Conservation (phyloP, 2,113 vertebrate species). For the Butastur rufipennis region DNA sequence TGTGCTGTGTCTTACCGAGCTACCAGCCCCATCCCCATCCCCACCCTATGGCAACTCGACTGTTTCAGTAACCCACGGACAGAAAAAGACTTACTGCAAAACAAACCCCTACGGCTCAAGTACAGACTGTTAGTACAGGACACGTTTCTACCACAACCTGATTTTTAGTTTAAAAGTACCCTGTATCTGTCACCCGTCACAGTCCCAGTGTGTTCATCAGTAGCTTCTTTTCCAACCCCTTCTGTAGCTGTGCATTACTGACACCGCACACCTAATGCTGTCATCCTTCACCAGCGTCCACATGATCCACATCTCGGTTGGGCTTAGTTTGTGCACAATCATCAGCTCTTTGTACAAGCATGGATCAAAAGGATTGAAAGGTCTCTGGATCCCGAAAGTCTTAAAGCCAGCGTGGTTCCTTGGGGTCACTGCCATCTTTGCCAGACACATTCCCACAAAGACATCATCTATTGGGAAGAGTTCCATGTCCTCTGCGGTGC, state of each 20-base stretch:
- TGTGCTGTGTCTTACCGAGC: rapidly evolving
- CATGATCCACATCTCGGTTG: slow-evolving; percentile 79
- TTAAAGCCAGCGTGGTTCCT: slow-evolving; percentile 75
- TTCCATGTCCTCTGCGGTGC: slow-evolving; percentile 25
- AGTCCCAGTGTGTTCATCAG: neutral
- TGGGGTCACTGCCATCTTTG: slow-evolving; percentile 68
- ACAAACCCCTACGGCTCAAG: neutral
- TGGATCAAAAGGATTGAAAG: slow-evolving; percentile 71
- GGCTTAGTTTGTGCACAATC: slow-evolving; percentile 73
- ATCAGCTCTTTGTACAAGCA: slow-evolving; percentile 77
- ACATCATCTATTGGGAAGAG: slow-evolving; percentile 82
- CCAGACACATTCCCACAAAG: slow-evolving; percentile 80
- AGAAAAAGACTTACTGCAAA: neutral
- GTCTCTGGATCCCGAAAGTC: slow-evolving; percentile 75
- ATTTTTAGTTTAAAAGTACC: neutral
- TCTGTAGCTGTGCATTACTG: neutral
- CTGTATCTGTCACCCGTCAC: neutral
- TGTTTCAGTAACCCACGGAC: neutral
- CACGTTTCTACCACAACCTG: neutral
- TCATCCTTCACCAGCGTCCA: slow-evolving; percentile 75
- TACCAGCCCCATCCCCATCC: neutral
- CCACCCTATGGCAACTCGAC: neutral
- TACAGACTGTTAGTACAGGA: neutral
- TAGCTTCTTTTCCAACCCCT: neutral
- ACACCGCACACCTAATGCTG: slow-evolving; percentile 54